Evolutionary conservation across 2,888 invertebrate genomes (phyloP), one percentile per base, ranked within the genome.

Genomic region (Dryobota labecula): DNA sequence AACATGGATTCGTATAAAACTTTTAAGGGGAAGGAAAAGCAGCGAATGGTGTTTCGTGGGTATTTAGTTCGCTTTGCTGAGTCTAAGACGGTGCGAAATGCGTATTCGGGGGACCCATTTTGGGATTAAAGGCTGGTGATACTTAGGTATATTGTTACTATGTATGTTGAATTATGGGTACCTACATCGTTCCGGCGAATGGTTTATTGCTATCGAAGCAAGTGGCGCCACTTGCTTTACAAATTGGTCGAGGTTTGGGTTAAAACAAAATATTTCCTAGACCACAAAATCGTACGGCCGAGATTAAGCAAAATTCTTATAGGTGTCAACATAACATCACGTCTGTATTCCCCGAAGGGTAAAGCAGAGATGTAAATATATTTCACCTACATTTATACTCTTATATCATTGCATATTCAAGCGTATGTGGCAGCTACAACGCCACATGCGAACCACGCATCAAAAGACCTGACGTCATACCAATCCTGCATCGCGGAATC

Each of bases 1-100:
- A 79, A 65, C 65, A 78, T 30, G 57, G 61, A 24, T n/a, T 11
- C 33, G 27, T n/a, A 41, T 24, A 33, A 68, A 79, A 79, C 45
- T 79, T 79, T 73, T 58, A 36, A 83, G 43, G 65, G 65, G 58
- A 43, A 49, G 30, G 33, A 18, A 65, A 43, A 20, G 4, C 13
- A 45, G 43, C 41, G 57, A 64, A 68, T 62, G 62, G 60, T 82
- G 47, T 64, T 63, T 64, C 30, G 41, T 45, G 24, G 11, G 45
- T 36, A 63, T 71, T 70, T 30, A 15, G 38, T 53, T 36, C 56
- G 47, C 72, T 65, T 33, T 54, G 20, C 15, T 13, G 47, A 49
- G 24, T 51, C 24, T 79, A 49, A 78, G 83, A 58, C 38, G 2
- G 24, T 51, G 30, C 30, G 5, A 49, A 49, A 76, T 70, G 4